Evolutionary conservation across 2,888 invertebrate genomes (phyloP).

Genomic region (Diogma glabrata): DNA sequence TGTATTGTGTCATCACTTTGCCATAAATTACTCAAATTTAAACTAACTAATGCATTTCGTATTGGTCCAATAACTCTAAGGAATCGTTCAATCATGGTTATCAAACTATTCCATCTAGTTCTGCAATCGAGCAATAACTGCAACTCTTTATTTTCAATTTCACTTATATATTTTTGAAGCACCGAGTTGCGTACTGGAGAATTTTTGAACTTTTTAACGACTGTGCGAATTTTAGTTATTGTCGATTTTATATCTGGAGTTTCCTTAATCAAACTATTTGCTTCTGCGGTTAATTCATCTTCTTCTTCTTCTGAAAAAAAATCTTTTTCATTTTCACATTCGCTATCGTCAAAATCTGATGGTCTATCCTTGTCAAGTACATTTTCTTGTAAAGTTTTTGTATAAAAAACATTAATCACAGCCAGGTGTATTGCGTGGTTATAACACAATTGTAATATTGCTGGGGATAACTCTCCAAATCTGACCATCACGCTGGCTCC

Average conservation of each 20-base stretch:
- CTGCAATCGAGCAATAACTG: conserved; percentile 4
- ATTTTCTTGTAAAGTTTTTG: background rate
- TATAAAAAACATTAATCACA: conserved; percentile 1
- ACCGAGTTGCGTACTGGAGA: background rate
- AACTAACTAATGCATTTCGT: conserved; percentile 2
- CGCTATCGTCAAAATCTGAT: background rate
- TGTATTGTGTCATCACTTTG: background rate
- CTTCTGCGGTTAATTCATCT: too few relatives aligned
- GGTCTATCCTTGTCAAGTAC: background rate
- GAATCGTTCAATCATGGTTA: conserved; percentile 8
- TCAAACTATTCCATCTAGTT: conserved; percentile 6
- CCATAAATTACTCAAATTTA: conserved; percentile 9
- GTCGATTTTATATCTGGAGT: background rate
- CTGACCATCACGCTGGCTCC: background rate
- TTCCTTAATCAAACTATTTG: background rate
- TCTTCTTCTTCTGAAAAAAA: background rate
- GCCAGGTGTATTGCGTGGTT: background rate
- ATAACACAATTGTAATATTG: conserved; percentile 1
- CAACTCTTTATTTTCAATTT: conserved; percentile 5
- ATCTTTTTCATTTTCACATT: too few relatives aligned
- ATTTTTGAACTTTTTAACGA: background rate
- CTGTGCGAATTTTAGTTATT: background rate
- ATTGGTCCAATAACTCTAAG: conserved; percentile 7
- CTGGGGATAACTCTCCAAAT: background rate
- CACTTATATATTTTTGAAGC: background rate